phyloP scores from a whole-genome alignment of 2,797 vertebrate species.

The Lepilemur septentrionalis region DNA sequence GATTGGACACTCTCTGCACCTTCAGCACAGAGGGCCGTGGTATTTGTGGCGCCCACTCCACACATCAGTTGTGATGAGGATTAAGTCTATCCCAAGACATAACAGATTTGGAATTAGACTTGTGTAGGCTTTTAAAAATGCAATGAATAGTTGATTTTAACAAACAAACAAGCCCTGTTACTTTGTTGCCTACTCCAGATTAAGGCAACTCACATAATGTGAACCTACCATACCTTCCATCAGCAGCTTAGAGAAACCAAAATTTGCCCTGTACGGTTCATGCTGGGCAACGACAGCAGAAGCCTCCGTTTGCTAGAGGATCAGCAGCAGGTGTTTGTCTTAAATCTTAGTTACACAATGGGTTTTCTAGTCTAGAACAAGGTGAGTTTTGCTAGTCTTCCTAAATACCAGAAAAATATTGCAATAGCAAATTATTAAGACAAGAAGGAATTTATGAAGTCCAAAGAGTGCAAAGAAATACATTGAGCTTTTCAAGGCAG shows the following conservation, averaged over 20 bases:
- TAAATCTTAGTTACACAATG: neutral
- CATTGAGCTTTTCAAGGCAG: neutral
- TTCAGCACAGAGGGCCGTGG: neutral
- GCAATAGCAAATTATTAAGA: neutral
- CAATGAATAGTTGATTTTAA: neutral
- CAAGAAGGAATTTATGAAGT: neutral
- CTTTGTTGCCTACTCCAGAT: neutral
- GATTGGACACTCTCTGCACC: too few species aligned
- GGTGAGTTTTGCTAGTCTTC: neutral
- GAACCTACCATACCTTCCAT: fast-evolving
- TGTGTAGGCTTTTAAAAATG: neutral
- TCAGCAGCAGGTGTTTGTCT: neutral
- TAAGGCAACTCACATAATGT: neutral
- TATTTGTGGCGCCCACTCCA: neutral
- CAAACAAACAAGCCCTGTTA: neutral
- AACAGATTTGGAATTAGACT: neutral
- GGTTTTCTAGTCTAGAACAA: neutral
- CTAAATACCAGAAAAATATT: neutral
- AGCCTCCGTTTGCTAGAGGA: too few species aligned
- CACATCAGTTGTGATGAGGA: too few species aligned
- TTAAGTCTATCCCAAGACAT: neutral
- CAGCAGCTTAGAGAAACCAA: neutral
- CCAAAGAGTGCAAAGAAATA: neutral
- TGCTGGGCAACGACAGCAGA: neutral
- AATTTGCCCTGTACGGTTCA: too few species aligned